Base-by-base conservation (phyloP, 2,888 invertebrate genomes). In the Ellobium chinense region DNA sequence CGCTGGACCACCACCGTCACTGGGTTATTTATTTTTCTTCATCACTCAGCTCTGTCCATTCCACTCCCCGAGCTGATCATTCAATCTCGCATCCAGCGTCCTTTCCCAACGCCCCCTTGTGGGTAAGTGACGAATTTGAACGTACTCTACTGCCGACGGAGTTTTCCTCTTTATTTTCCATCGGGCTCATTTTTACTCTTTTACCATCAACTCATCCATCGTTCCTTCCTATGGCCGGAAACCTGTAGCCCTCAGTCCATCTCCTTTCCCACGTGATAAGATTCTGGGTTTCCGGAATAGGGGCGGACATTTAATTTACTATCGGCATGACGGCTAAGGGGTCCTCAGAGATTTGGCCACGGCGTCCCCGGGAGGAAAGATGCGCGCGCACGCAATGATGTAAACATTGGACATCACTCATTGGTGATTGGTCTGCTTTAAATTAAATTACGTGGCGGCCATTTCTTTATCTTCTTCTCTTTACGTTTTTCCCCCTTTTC, bases 271-370 rank as follows among this genome's bases (percentile, higher is more conserved):
- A 62, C 72, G 36, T 72, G 77, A 77, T 77, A 68, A 77, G 77
- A 77, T 77, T 77, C 31, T 12, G 21, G 7, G 77, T 21, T 77
- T 69, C 69, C 77, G 77, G 77, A 69, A 69, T 60, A 69, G 69
- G 39, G 68, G 68, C 68, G 77, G 77, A 77, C 77, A 77, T 77
- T 77, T 77, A 68, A 77, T 77, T 77, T 77, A 77, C 77, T 69
- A 58, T 77, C 77, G 69, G 58, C 60, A 77, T n/a, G 56, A 76
- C 65, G 63, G 54, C 31, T 66, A 65, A 76, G 56, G 76, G 76
- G 76, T 76, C 76, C 76, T 66, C 24, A 29, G 76, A 66, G 76
- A 66, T 66, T 56, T 76, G 36, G 31, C 62, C 46, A 34, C 14
- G 46, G n/a, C 46, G 39, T 46, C 39, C 65, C 65, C 39, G 34